Evolutionary conservation across 37 sponge, comb jelly and placozoan genomes (phyloP).

Genomic region (Aplysina aerophoba): DNA sequence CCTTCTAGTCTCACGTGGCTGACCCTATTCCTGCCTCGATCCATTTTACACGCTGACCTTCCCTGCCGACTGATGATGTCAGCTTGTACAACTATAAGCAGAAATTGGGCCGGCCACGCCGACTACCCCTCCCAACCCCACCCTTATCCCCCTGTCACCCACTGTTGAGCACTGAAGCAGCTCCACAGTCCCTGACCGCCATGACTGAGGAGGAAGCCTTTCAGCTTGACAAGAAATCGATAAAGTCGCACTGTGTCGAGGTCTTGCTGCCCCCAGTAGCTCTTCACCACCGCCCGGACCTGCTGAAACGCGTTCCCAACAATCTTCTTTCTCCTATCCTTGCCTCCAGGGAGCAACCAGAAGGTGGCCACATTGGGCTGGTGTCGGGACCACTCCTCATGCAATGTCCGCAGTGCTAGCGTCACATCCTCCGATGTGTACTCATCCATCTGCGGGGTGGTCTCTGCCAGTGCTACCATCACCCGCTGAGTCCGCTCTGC

Average conservation of each 20-base stretch:
- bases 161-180: constrained; percentile 8
- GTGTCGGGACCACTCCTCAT: constrained; percentile 37
- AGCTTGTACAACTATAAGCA: too few relatives aligned
- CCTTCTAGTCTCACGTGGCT: too few relatives aligned
- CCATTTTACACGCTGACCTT: too few relatives aligned
- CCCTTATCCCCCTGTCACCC: too few relatives aligned
- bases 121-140: too few relatives aligned
- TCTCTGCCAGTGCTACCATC: constrained; percentile 74
- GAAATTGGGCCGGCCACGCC: too few relatives aligned
- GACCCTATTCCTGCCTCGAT: too few relatives aligned
- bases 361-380: constrained; percentile 52
- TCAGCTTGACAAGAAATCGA: constrained; percentile 42
- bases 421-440: constrained; percentile 41
- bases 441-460: constrained; percentile 45
- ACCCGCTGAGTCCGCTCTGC: constrained; percentile 78
- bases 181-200: constrained; percentile 71
- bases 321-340: constrained; percentile 52
- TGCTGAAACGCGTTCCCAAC: constrained; percentile 33
- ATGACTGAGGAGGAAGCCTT: constrained; percentile 48
- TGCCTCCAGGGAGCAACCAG: constrained; percentile 58
- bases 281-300: constrained; percentile 33
- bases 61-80: too few relatives aligned
- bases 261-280: constrained; percentile 57
- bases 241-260: constrained; percentile 51
- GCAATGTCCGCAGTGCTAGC: constrained; percentile 40